These are phyloP conservation scores for Sicus ferrugineus DNA, from an alignment of 2,888 invertebrate genomes.

Conservation along the genomic window DNA sequence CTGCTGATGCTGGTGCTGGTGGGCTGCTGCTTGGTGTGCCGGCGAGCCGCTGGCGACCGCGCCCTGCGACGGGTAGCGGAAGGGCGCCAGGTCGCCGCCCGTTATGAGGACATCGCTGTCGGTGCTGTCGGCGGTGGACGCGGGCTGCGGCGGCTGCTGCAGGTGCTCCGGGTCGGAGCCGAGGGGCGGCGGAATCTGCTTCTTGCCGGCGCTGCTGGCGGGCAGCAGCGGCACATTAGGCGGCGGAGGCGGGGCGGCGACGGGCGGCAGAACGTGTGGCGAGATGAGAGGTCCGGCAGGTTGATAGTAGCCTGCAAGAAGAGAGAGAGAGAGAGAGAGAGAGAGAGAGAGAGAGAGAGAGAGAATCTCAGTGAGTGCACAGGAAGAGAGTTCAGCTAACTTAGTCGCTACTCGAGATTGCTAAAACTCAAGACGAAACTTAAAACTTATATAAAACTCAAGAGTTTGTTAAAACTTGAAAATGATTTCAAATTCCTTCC, in stretches of 20 bases:
- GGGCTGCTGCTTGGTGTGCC: slow-evolving; percentile 37
- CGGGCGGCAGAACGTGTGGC: slow-evolving; percentile 69
- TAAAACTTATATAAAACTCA: too few relatives aligned
- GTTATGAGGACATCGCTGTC: slow-evolving; percentile 55
- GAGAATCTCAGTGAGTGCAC: not conserved
- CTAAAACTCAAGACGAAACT: too few relatives aligned
- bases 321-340: not conserved
- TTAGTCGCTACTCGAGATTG: not conserved
- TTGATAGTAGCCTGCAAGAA: slow-evolving; percentile 82
- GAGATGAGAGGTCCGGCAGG: slow-evolving; percentile 90
- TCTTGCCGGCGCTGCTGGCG: slow-evolving; percentile 27
- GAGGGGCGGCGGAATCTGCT: slow-evolving; percentile 59
- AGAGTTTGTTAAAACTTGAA: too few relatives aligned
- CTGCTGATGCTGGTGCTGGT: slow-evolving; percentile 42
- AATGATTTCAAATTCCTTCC: too few relatives aligned
- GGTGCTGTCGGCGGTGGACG: slow-evolving; percentile 50
- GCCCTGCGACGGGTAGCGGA: slow-evolving; percentile 52
- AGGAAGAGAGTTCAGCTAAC: not conserved
- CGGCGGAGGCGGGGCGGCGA: slow-evolving; percentile 56
- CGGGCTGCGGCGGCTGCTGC: slow-evolving; percentile 39
- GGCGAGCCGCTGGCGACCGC: slow-evolving; percentile 21
- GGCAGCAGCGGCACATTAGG: slow-evolving; percentile 47
- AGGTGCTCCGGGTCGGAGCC: slow-evolving; percentile 58
- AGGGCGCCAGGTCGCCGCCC: slow-evolving; percentile 57
- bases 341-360: too few relatives aligned